Percentiles rank a stretch among this genome's conserved stretches.
phyloP scores from a whole-genome alignment of 2,888 invertebrate species.

The Leptarthrus brevirostris region DNA sequence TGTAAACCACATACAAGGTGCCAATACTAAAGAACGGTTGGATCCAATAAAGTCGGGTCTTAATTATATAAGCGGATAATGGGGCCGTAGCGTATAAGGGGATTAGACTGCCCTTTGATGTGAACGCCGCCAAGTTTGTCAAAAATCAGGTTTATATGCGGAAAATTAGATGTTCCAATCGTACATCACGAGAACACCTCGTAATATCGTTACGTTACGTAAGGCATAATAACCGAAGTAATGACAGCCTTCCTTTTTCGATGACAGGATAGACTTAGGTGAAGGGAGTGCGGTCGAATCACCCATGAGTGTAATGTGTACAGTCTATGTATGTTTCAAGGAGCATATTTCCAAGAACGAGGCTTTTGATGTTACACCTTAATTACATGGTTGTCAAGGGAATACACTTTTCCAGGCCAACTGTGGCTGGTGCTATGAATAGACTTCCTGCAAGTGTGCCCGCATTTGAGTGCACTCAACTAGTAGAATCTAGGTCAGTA shows the following conservation, averaged over 20 bases:
- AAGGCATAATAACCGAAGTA: conserved; percentile 27
- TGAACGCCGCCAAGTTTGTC: conserved; percentile 4
- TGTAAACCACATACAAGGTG: not conserved
- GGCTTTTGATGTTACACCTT: conserved; percentile 43
- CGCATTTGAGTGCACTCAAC: conserved; percentile 45
- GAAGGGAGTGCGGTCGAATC: not conserved
- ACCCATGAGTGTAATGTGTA: conserved; percentile 35
- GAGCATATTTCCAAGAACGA: conserved; percentile 32
- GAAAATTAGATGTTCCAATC: conserved; percentile 22
- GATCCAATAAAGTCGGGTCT: not conserved
- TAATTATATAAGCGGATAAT: conserved; percentile 1
- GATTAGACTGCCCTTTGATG: conserved; percentile 1
- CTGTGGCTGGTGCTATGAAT: conserved; percentile 45
- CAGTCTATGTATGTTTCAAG: conserved; percentile 2
- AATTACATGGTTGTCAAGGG: conserved; percentile 46
- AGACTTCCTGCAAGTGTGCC: conserved; percentile 46
- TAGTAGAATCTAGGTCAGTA: conserved; percentile 42
- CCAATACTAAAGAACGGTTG: not conserved
- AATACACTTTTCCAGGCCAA: conserved; percentile 43
- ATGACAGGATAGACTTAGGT: conserved; percentile 1
- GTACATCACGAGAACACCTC: conserved; percentile 1
- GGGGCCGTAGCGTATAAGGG: not conserved
- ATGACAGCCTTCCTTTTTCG: conserved; percentile 33
- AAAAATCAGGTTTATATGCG: conserved; percentile 21
- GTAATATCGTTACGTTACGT: conserved; percentile 1